Conservation (phyloP, 2,797 vertebrate genomes). For the Acrossocheilus wenchowensis region DNA sequence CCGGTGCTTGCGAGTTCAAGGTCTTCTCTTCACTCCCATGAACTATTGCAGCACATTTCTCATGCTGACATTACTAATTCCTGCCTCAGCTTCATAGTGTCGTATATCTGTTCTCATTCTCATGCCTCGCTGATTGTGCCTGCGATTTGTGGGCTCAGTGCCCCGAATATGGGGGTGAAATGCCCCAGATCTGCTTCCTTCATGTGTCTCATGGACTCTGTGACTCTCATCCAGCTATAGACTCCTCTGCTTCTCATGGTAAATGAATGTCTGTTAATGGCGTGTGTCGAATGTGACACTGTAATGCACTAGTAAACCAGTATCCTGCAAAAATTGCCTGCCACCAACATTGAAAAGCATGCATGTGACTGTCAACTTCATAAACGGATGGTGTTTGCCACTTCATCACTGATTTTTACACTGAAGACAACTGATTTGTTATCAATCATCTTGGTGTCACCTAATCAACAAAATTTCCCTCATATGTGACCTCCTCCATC, state of each 20-base stretch:
- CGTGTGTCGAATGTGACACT: conserved; percentile 31
- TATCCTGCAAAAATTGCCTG: conserved; percentile 15
- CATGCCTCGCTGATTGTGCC: conserved; percentile 21
- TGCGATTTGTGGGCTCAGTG: conserved; percentile 21
- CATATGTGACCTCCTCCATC: background rate
- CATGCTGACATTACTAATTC: conserved; percentile 62
- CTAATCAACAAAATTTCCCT: background rate
- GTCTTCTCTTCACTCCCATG: conserved; percentile 56
- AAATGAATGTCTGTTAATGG: conserved; percentile 33
- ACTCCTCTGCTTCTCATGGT: conserved; percentile 31
- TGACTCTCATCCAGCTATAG: conserved; percentile 7
- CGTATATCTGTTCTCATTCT: conserved; percentile 51
- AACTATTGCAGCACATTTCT: conserved; percentile 24
- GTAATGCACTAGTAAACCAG: conserved; percentile 32
- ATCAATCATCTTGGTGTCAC: background rate
- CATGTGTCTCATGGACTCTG: conserved; percentile 27
- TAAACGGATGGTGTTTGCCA: background rate
- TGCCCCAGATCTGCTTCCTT: conserved; percentile 12
- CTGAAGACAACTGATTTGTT: background rate
- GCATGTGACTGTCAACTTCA: conserved; percentile 35
- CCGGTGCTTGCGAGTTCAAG: conserved; percentile 74
- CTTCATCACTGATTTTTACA: conserved; percentile 13
- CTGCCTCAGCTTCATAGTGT: conserved; percentile 67
- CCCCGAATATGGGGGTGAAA: background rate
- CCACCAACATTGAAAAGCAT: conserved; percentile 23